A percentile compares a stretch with the other conserved stretches of the same genome.
Conservation (phyloP, 2,113 vertebrate species). For the Syrmaticus mikado region DNA sequence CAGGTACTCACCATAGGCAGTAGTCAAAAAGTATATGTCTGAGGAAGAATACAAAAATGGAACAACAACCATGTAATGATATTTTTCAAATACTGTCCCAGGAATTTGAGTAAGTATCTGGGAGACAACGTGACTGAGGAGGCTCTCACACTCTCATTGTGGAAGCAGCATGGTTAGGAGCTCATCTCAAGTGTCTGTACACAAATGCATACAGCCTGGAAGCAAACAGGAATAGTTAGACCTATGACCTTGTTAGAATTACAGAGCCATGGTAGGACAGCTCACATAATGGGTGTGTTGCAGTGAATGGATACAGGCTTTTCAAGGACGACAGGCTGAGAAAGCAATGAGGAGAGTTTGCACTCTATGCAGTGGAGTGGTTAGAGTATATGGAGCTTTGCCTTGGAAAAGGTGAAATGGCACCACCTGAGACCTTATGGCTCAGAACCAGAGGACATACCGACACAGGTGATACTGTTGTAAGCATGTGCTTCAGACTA, state of each 20-base stretch:
- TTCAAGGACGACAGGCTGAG: slow-evolving; percentile 37
- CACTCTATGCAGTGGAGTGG: background rate
- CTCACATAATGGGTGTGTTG: background rate
- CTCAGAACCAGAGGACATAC: background rate
- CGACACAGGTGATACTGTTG: background rate
- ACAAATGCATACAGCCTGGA: background rate
- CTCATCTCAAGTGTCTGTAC: background rate
- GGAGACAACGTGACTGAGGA: background rate
- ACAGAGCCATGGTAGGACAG: background rate
- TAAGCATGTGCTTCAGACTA: background rate
- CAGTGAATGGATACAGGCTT: slow-evolving; percentile 11
- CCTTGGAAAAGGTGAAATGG: background rate
- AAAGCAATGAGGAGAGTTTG: background rate
- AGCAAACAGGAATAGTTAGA: background rate
- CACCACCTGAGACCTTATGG: background rate
- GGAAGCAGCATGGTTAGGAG: background rate
- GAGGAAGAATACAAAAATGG: background rate
- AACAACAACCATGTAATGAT: background rate
- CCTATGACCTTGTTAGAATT: background rate
- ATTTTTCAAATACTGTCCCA: background rate
- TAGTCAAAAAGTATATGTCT: slow-evolving; percentile 13
- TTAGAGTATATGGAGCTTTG: background rate
- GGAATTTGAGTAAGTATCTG: background rate
- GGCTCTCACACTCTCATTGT: background rate
- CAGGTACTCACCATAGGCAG: background rate